Conservation (phyloP, 2,797 vertebrate genomes). For the Malurus splendens region DNA sequence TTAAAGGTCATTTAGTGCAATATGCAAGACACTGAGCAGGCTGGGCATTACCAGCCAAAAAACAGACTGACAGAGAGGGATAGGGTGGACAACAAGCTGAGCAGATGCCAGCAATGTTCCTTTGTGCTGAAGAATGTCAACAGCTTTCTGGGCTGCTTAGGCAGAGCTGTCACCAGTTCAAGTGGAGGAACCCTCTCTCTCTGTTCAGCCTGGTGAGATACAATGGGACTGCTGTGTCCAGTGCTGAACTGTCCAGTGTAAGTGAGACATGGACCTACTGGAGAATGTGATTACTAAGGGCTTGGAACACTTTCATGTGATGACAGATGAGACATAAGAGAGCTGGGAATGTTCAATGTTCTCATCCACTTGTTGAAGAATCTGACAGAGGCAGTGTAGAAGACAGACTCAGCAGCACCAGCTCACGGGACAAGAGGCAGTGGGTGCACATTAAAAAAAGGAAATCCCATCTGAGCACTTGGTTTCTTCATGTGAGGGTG, state of each 20-base stretch:
- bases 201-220: background rate
- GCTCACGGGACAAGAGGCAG: background rate
- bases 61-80: background rate
- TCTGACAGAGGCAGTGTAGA: background rate
- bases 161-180: background rate
- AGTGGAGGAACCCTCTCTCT: background rate
- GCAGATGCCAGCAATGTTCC: background rate
- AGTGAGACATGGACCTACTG: background rate
- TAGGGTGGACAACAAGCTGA: accelerated
- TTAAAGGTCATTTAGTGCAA: background rate
- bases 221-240: background rate
- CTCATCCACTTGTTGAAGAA: background rate
- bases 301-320: background rate
- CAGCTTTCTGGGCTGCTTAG: background rate
- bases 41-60: background rate
- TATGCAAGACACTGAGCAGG: background rate
- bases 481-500: background rate
- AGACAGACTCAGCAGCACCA: background rate
- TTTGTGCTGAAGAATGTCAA: accelerated
- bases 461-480: background rate
- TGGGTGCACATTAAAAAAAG: background rate
- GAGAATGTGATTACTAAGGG: accelerated
- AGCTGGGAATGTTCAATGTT: background rate
- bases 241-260: background rate
- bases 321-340: background rate